Percentiles rank a stretch among this genome's conserved stretches.
Evolutionary conservation across 2,113 vertebrate species (phyloP).

Genomic region (Meleagris gallopavo): DNA sequence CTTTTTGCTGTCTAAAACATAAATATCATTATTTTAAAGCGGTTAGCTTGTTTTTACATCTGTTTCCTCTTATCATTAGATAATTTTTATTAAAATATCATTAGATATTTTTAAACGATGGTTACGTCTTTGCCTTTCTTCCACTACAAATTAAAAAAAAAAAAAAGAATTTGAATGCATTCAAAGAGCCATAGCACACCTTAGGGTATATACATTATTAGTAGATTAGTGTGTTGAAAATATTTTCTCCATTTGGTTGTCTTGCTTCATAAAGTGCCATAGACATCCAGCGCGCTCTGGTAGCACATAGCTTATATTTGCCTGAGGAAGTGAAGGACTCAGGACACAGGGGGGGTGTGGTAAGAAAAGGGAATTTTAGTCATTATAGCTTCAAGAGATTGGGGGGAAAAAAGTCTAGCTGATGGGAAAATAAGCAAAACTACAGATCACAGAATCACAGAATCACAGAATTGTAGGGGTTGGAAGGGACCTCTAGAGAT

Average conservation of each 20-base stretch:
- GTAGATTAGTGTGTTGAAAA: slow-evolving; percentile 33
- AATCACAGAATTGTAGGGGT: too few relatives aligned
- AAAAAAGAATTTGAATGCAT: background rate
- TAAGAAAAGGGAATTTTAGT: background rate
- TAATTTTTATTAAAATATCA: too few relatives aligned
- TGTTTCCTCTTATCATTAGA: background rate
- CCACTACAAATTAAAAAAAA: background rate
- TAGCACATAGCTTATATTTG: background rate
- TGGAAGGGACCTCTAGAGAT: too few relatives aligned
- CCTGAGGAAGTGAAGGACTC: background rate
- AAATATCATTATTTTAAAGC: background rate
- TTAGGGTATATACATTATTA: slow-evolving; percentile 5
- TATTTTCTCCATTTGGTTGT: slow-evolving; percentile 2
- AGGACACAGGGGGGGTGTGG: background rate
- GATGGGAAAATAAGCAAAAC: background rate
- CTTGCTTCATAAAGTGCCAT: background rate
- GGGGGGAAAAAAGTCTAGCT: background rate
- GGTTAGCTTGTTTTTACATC: background rate
- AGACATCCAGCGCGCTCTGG: background rate
- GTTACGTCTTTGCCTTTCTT: background rate
- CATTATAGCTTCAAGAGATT: background rate
- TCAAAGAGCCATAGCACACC: background rate
- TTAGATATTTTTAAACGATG: background rate
- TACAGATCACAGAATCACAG: too few relatives aligned
- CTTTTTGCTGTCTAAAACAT: background rate